A percentile compares a stretch with the other conserved stretches of the same genome.
Evolutionary conservation across 2,888 invertebrate genomes (phyloP).

Genomic region (Acanthosepion pharaonis): DNA sequence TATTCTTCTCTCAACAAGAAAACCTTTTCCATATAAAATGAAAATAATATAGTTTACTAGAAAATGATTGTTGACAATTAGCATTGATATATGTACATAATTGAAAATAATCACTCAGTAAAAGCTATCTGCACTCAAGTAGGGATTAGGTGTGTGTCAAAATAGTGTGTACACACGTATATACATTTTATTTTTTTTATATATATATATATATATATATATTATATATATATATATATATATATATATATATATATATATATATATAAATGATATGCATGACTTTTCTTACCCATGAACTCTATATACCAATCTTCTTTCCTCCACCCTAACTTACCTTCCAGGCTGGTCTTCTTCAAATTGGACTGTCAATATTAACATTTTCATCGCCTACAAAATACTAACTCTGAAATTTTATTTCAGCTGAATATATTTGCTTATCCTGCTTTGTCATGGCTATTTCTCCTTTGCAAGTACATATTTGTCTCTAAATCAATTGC

Average conservation of each 20-base stretch:
- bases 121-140: too few species aligned
- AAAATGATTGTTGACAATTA: not conserved
- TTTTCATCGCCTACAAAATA: not conserved
- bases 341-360: not conserved
- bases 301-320: not conserved
- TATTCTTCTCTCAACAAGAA: not conserved
- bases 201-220: too few species aligned
- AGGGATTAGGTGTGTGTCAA: too few species aligned
- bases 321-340: not conserved
- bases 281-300: not conserved
- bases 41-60: not conserved
- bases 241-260: not conserved
- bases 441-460: slow-evolving; percentile 1
- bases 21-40: not conserved
- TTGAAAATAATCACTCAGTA: not conserved
- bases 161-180: too few species aligned
- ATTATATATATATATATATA: not conserved
- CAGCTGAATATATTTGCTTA: slow-evolving; percentile 16
- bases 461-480: not conserved
- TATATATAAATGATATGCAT: not conserved
- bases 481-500: not conserved
- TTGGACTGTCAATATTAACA: not conserved
- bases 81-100: not conserved
- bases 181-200: too few species aligned
- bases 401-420: not conserved